Evolutionary conservation across 2,113 vertebrate species (phyloP), one percentile per base, ranked within the genome.

Genomic region (Talpa occidentalis): DNA sequence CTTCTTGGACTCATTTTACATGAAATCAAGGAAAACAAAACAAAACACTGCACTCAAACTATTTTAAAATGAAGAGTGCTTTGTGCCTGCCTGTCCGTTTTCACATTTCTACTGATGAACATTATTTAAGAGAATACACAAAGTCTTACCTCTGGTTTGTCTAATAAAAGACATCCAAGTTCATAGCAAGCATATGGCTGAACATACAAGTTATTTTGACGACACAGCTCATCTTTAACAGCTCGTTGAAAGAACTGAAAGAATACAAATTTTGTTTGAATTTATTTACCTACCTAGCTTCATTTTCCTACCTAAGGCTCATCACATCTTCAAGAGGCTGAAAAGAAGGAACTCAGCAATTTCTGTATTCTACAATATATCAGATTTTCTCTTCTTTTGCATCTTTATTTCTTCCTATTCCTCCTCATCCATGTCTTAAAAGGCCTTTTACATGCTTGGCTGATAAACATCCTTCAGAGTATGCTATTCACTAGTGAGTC

Each of bases 131-230:
- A 49, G 8, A 70, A 66, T 17, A 78, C 11, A 1, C 6, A 74
- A 74, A 4, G 19, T 14, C 94, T 98, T 98, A 99, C 99, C 99
- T 99, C 99, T 95, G 99, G 99, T 96, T 99, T 99, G 86, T 99
- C 99, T 73, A 99, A 95, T 0, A 99, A 98, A 90, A 99, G 98
- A 94, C 99, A 99, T 93, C 99, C 99, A 49, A 99, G 99, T 97
- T 99, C 99, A 96, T 99, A 99, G 97, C 99, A 99, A 44, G 99
- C 99, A 73, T 99, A 99, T 0, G 99, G 99, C 98, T 99, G 99
- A 84, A 99, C 86, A 0, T 99, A 99, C 0, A 99, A 98, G 97
- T 99, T 99, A 97, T 98, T 99, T 35, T 99, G 98, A 93, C 98
- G 98, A 54, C 99, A 99, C 77, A 99, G 67, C 37, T 99, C 99